A percentile compares a stretch with the other conserved stretches of the same genome.
These are phyloP conservation scores for Pygoscelis antarcticus DNA, from an alignment of 2,113 vertebrate species.

Conservation along the genomic window DNA sequence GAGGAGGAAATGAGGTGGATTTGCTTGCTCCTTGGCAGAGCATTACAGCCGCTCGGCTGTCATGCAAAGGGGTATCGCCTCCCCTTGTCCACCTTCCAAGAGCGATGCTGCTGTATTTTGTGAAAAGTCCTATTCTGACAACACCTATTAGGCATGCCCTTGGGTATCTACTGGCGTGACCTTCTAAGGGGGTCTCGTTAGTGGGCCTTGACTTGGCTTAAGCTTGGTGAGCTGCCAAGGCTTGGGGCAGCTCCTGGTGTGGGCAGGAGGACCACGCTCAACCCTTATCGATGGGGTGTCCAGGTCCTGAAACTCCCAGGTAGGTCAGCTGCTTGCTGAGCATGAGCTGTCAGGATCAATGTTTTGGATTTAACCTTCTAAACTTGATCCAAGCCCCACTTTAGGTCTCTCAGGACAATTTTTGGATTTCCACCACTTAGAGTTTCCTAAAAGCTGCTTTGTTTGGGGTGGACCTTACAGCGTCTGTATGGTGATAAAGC, in stretches of 20 bases:
- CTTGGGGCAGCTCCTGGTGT: accelerated
- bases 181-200: not conserved
- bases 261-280: not conserved
- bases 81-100: not conserved
- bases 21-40: not conserved
- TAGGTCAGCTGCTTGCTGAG: not conserved
- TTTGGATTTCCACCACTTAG: not conserved
- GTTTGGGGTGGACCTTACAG: not conserved
- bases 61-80: not conserved
- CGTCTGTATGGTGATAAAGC: not conserved
- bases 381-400: not conserved
- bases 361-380: not conserved
- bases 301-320: not conserved
- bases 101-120: not conserved
- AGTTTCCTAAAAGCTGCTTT: not conserved
- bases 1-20: constrained; percentile 22
- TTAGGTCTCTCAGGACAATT: not conserved
- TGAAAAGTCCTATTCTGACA: not conserved
- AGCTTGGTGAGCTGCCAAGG: not conserved
- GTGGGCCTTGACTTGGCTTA: not conserved
- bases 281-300: not conserved
- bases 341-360: not conserved
- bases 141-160: not conserved
- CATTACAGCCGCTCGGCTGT: accelerated
- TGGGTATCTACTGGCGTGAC: not conserved